Base-by-base conservation (phyloP, 2,113 vertebrate species). In the Andinoacara biseriatus region DNA sequence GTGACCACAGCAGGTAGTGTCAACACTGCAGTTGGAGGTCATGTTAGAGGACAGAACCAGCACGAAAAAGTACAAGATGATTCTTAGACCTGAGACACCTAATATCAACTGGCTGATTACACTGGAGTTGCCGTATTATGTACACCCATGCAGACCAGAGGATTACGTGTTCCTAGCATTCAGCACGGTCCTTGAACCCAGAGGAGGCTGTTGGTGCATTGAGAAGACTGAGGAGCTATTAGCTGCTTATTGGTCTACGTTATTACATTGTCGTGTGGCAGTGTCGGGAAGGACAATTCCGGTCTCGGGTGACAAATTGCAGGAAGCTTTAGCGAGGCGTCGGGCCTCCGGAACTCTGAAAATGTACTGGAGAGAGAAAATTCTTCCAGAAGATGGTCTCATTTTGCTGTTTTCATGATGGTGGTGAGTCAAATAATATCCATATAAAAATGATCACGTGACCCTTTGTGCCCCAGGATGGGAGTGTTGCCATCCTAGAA, bases 21-120 rank as follows among this genome's bases (percentile, higher is more conserved):
- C 52, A 33, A 54, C 67, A 54, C 67, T 72, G 67, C 67, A 54
- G 14, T 3, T 54, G 26, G 67, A 33, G 46, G 67, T 72, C 67
- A n/a, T 54, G 46, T 54, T 56, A 17, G 17, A 74, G 59, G 67
- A 2, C 11, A 58, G 75, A 78, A 76, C 57, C 76, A 61, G 82
- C 60, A 56, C 43, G 35, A 52, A 72, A 72, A 54, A 72, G 65
- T 69, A 69, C 35, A 54, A 74, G 56, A 75, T 74, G 86, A 86
- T 67, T 72, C 26, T 22, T 35, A 84, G 65, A 92, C 92, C 93
- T 93, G 94, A 94, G 89, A 86, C 82, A 82, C 54, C 76, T 81
- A 62, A 29, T 52, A 14, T 46, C 46, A 77, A 84, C 78, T 58
- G 61, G 86, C 62, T 83, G 90, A 87, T 80, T 58, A 62, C 24